Base-by-base conservation (phyloP, 2,113 vertebrate species). In the Pungitius pungitius region DNA sequence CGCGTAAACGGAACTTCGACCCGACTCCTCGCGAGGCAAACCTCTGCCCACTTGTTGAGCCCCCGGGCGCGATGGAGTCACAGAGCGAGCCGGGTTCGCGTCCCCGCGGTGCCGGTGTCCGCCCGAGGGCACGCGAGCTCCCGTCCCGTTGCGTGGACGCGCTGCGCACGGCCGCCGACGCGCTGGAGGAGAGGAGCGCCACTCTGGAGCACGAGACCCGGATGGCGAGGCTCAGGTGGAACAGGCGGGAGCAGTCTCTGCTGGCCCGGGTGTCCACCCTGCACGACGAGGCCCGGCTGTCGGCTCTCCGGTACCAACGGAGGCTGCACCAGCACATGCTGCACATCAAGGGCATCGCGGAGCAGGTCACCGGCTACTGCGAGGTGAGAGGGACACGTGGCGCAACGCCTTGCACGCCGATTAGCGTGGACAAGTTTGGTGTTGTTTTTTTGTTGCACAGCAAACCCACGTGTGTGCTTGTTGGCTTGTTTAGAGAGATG, bases 201-300 rank as follows among this genome's bases (percentile, higher is more conserved):
- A 8, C 69, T 35, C 20, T 90, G 80, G 89, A 90, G 78, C 91
- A 85, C 4, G 81, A 89, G 70, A 76, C 82, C 75, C 88, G 81
- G 70, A 76, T 82, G 76, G 87, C 82, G 69, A 85, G 89, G 43
- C 78, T 88, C 78, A 85, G 89, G 80, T 91, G 93, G 93, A 90
- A 92, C 84, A 42, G 83, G 76, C 82, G 89, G 56, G 93, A 95
- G 82, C 87, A 87, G 89, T 62, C 81, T 39, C 92, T 94, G 59
- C 71, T 91, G 24, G 92, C 90, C 58, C 94, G 91, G 91, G 92
- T 94, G 52, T 73, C 88, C 0, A 20, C 52, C 2, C 93, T 94
- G 43, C 94, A 95, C 90, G 93, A 82, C 90, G 82, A 94, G 91
- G 93, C 92, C 87, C 92, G 92, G 87, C 94, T 96, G 27, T 65